Base-by-base conservation (phyloP, 2,888 invertebrate genomes). In the Spodoptera exigua region DNA sequence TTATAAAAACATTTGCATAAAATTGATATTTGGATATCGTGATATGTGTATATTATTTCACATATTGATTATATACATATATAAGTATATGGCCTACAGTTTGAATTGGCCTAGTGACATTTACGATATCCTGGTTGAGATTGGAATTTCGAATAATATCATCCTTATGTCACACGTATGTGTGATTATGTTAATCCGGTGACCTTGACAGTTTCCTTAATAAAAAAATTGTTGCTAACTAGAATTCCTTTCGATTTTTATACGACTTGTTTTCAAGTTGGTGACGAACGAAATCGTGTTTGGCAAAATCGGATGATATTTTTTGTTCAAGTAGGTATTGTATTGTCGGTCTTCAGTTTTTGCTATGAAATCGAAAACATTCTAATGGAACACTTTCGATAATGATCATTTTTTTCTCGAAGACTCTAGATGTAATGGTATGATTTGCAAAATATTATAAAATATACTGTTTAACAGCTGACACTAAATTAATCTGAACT, bases 41-140 rank as follows among this genome's bases (percentile, higher is more conserved):
- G 12, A 18, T 36, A 63, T 53, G n/a, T 61, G 34, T 59, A 46
- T 1, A 52, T 40, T 54, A 46, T 16, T 27, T 16, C 40, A 44
- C 16, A 34, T 16, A 46, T 46, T 47, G n/a, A 32, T 40, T 17
- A 32, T 40, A 14, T 56, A 35, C n/a, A n/a, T 36, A n/a, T 55
- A 32, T 44, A 59, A 10, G 57, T 52, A 34, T 55, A n/a, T n/a
- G n/a, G n/a, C 48, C 11, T 62, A 69, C 55, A 72, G 54, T 75
- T 70, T 49, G 56, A 75, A 72, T 58, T 74, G 75, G 59, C 79
- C 64, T 68, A 71, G 62, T 83, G 89, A 84, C 91, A 90, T 92
- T 92, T 77, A 59, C 61, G 60, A 88, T 84, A 92, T 92, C 92
- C 92, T 92, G 91, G 88, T 90, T 62, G 61, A 46, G 52, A 49